A percentile compares a stretch with the other conserved stretches of the same genome.
Conservation (phyloP, 23 tunicate genomes). For the Phallusia fumigata region DNA sequence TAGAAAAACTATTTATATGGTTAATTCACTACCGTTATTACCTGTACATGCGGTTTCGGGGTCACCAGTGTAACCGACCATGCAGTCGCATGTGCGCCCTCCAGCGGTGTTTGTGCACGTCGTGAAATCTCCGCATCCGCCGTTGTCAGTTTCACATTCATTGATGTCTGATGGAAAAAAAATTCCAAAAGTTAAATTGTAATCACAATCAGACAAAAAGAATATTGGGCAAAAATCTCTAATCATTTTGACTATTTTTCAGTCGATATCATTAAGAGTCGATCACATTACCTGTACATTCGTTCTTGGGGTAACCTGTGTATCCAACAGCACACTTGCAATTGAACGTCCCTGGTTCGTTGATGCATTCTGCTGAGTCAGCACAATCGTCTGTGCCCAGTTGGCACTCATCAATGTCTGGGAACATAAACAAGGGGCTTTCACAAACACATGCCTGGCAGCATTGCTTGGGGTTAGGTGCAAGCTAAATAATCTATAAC, state of each 20-base stretch:
- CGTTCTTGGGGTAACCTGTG: slow-evolving; percentile 31
- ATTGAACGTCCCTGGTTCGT: slow-evolving; percentile 22
- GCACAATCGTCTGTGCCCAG: slow-evolving; percentile 25
- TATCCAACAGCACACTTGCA: slow-evolving; percentile 39
- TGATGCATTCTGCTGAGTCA: slow-evolving; percentile 36
- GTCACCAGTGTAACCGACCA: slow-evolving; percentile 53
- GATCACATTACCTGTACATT: slow-evolving; percentile 48
- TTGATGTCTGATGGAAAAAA: slow-evolving; percentile 25
- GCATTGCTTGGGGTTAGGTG: no score
- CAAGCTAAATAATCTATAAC: no score
- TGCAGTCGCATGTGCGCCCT: slow-evolving; percentile 36
- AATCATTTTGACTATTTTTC: no score
- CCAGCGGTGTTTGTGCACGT: slow-evolving; percentile 50
- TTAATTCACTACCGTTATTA: not conserved
- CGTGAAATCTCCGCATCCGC: slow-evolving; percentile 13
- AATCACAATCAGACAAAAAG: no score
- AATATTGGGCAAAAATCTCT: no score
- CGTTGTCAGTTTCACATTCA: slow-evolving; percentile 31
- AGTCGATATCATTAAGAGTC: no score
- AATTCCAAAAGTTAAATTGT: not conserved
- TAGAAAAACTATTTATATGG: no score
- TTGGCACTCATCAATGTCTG: slow-evolving; percentile 53
- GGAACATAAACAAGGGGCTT: not conserved
- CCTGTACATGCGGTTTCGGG: slow-evolving; percentile 31
- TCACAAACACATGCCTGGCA: not conserved